These are phyloP conservation scores for Amia ocellicauda DNA, from an alignment of 2,113 vertebrate genomes.

Conservation along the genomic window DNA sequence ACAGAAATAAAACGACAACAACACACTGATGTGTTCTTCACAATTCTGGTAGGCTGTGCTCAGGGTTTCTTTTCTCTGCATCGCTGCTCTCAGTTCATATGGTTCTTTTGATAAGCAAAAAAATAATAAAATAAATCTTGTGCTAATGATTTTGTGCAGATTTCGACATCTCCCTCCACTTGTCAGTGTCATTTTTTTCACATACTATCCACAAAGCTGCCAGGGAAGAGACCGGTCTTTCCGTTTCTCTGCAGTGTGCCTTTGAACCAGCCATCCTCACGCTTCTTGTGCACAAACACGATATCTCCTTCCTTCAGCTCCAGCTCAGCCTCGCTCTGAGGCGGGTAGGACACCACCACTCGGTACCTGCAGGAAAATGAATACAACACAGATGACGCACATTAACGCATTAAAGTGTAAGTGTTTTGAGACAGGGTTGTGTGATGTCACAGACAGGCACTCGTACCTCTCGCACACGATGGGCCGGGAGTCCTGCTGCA, in stretches of 20 bases:
- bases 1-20: slow-evolving; percentile 53
- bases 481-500: slow-evolving; percentile 78
- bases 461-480: slow-evolving; percentile 94
- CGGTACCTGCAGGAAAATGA: slow-evolving; percentile 79
- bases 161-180: background rate
- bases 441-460: too few relatives aligned
- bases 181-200: slow-evolving; percentile 52
- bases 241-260: slow-evolving; percentile 95
- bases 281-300: slow-evolving; percentile 95
- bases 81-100: background rate
- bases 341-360: slow-evolving; percentile 95
- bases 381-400: too few relatives aligned
- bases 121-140: background rate
- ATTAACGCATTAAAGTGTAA: too few relatives aligned
- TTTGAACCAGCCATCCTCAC: slow-evolving; percentile 98
- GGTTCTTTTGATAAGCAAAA: background rate
- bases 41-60: slow-evolving; percentile 41
- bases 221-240: slow-evolving; percentile 93
- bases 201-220: slow-evolving; percentile 95
- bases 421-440: too few relatives aligned
- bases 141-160: slow-evolving; percentile 3
- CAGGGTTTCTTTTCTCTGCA: slow-evolving; percentile 22
- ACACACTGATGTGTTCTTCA: slow-evolving; percentile 40
- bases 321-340: slow-evolving; percentile 96
- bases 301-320: slow-evolving; percentile 98